Evolutionary conservation across 2,113 vertebrate genomes (phyloP).

Genomic region (Lepus americanus): DNA sequence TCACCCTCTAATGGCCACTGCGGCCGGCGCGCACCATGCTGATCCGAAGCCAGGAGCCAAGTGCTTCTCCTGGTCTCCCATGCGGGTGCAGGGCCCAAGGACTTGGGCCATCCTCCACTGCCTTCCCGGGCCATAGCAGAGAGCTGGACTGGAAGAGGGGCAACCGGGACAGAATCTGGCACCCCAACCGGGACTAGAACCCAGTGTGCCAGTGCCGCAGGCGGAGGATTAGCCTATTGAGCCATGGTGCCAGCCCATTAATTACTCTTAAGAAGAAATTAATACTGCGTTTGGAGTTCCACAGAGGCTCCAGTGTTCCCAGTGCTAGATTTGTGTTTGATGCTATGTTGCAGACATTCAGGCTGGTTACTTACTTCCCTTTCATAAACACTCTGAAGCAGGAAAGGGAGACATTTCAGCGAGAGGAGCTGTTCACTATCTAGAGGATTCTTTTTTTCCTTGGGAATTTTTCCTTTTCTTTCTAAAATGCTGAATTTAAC

Average conservation of each 20-base stretch:
- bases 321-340: conserved; percentile 13
- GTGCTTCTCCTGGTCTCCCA: too few relatives aligned
- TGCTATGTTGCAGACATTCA: conserved; percentile 43
- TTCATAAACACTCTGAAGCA: conserved; percentile 27
- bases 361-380: neutral
- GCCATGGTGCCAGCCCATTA: neutral
- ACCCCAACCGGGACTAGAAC: too few relatives aligned
- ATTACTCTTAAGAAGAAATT: conserved; percentile 69
- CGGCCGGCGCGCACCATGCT: too few relatives aligned
- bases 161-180: too few relatives aligned
- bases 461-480: neutral
- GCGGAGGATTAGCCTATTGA: too few relatives aligned
- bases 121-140: too few relatives aligned
- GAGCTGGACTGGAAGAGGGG: too few relatives aligned
- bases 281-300: conserved; percentile 60
- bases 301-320: neutral
- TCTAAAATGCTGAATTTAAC: conserved; percentile 39
- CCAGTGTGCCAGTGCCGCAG: too few relatives aligned
- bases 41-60: too few relatives aligned
- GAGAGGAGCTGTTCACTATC: conserved; percentile 22
- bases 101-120: too few relatives aligned
- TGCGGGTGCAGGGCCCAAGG: too few relatives aligned
- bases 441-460: neutral
- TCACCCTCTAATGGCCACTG: too few relatives aligned
- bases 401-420: conserved; percentile 6